Conservation (phyloP, 2,888 invertebrate genomes). For the Rhagonycha lutea region DNA sequence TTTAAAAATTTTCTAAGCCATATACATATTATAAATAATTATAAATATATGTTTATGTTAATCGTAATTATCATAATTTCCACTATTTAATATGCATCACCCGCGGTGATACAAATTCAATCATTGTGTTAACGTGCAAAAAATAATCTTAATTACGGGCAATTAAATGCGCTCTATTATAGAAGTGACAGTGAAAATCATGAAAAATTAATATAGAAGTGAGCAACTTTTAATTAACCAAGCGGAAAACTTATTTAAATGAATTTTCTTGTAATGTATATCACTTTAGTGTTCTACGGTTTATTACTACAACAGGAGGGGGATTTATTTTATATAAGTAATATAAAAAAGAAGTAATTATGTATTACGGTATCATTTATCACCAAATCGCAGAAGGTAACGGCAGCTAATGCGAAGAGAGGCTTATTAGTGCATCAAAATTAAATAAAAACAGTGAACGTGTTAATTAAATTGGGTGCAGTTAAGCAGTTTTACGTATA, state of each 20-base stretch:
- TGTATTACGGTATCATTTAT: background rate
- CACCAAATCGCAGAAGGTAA: background rate
- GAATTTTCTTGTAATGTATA: background rate
- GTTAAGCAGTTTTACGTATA: background rate
- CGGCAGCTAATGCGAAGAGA: background rate
- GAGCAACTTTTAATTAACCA: background rate
- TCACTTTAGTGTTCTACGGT: slow-evolving; percentile 13
- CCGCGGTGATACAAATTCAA: background rate
- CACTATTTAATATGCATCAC: background rate
- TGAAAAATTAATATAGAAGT: background rate
- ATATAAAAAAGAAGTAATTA: slow-evolving; percentile 21
- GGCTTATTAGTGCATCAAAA: background rate
- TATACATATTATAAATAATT: background rate
- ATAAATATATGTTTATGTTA: background rate
- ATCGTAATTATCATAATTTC: background rate
- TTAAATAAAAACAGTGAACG: background rate
- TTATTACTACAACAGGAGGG: slow-evolving; percentile 2
- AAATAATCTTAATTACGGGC: background rate
- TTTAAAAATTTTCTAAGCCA: background rate
- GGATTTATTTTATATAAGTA: background rate
- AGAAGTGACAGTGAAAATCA: background rate
- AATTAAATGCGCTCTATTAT: background rate
- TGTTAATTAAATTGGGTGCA: background rate
- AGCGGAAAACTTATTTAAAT: background rate
- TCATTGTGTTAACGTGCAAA: background rate